Percentiles rank a stretch among this genome's conserved stretches.
Conservation (phyloP, 2,797 vertebrate species). For the Eremophila alpestris region DNA sequence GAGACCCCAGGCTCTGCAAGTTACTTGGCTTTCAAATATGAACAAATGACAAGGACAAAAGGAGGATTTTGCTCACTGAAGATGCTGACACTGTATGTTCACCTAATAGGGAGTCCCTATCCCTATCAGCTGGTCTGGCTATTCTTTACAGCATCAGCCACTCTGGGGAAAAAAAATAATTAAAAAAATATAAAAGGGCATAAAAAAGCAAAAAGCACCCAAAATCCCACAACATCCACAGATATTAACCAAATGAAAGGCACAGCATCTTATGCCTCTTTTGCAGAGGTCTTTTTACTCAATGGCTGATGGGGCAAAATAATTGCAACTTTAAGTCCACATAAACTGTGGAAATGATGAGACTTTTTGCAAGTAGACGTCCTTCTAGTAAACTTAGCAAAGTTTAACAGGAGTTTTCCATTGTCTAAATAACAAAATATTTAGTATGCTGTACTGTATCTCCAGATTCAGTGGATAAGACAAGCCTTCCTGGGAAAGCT, state of each 20-base stretch:
- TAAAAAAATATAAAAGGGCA: too few species aligned
- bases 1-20: neutral
- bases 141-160: neutral
- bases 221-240: accelerated
- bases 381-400: neutral
- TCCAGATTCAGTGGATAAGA: neutral
- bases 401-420: neutral
- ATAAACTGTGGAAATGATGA: neutral
- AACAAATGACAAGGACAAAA: neutral
- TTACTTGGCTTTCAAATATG: neutral
- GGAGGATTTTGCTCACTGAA: neutral
- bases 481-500: neutral
- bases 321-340: neutral
- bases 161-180: too few species aligned
- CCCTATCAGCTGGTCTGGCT: neutral
- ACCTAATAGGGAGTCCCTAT: neutral
- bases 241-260: neutral
- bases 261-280: neutral
- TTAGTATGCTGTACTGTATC: neutral
- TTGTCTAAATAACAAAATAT: neutral
- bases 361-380: neutral
- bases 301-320: neutral
- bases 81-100: neutral
- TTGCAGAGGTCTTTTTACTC: neutral
- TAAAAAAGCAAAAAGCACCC: neutral